These are phyloP conservation scores for Xenopus petersii DNA, from an alignment of 2,797 vertebrate species.

Conservation along the genomic window DNA sequence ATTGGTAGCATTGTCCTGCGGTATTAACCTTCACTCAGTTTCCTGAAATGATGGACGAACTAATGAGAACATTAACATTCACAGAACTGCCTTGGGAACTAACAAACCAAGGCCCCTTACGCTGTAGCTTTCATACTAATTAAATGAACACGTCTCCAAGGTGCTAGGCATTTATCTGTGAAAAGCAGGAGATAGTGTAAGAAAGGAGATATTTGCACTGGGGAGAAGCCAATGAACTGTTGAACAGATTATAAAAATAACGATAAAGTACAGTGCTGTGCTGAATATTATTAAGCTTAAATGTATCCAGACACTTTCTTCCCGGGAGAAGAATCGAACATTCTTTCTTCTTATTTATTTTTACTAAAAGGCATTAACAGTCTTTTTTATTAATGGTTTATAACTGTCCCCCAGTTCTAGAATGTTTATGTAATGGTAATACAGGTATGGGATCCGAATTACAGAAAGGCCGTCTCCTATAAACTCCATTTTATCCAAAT, in stretches of 20 bases:
- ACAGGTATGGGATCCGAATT: no score
- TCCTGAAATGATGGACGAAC: slow-evolving; percentile 28
- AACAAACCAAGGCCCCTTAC: slow-evolving; percentile 57
- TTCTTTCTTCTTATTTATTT: neutral
- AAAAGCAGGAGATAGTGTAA: slow-evolving; percentile 61
- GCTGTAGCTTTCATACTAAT: slow-evolving; percentile 68
- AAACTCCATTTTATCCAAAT: no score
- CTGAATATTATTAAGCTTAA: slow-evolving; percentile 51
- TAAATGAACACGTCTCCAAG: slow-evolving; percentile 66
- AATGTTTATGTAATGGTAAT: no score
- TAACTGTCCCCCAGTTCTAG: neutral
- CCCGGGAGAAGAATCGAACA: neutral
- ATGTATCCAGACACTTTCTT: slow-evolving; percentile 17
- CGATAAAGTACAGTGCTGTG: slow-evolving; percentile 56
- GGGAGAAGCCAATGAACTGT: slow-evolving; percentile 60
- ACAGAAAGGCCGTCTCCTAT: no score
- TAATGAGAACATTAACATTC: slow-evolving; percentile 50
- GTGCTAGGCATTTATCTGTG: slow-evolving; percentile 68
- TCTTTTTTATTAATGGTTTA: slow-evolving; percentile 4
- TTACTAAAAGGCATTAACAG: neutral
- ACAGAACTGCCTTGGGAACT: slow-evolving; percentile 59
- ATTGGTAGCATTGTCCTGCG: slow-evolving; percentile 22
- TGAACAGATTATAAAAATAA: slow-evolving; percentile 58
- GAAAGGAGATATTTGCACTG: slow-evolving; percentile 55
- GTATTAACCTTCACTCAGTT: slow-evolving; percentile 36